Evolutionary conservation across 2,888 invertebrate species (phyloP), one percentile per base, ranked within the genome.

Genomic region (Nephrotoma flavescens): DNA sequence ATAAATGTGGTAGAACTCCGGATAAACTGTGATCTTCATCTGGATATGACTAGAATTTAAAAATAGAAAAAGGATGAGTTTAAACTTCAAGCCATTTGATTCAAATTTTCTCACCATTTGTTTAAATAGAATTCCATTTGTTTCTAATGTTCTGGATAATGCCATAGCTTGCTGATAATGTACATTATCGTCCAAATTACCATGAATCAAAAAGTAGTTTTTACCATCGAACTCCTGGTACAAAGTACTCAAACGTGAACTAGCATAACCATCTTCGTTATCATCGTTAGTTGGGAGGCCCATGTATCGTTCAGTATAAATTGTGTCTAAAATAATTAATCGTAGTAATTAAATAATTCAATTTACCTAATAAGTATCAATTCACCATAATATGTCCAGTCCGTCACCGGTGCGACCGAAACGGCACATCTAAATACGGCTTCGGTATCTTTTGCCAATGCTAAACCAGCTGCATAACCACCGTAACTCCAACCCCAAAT

Each of bases 401-500:
- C 98, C 0, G 97, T 98, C 15, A 99, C 98, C 0, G 99, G 99
- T 0, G 99, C 99, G 11, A 99, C 97, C 2, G 98, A 96, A 86
- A 97, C 96, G 0, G 97, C 99, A 91, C 99, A 99, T 89, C 96
- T 95, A 93, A 98, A 98, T 42, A 96, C 94, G 85, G 93, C 92
- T 0, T 93, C 93, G 0, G 92, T 92, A 88, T 98, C 97, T 85
- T 94, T 94, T 0, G 97, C 97, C 88, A 99, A 92, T 3, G 96
- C 96, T 93, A 97, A 95, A 4, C 96, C 96, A 0, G 98, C 94
- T 0, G 97, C 96, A 91, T 97, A 99, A 1, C 99, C 99, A 11
- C 99, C 99, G 91, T 99, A 99, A 89, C 98, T 98, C 99, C 98
- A 99, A 87, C 99, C 99, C 98, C 98, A 99, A 89, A 99, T 98